Conservation (phyloP, 2,113 vertebrate genomes). For the Elaphurus davidianus region DNA sequence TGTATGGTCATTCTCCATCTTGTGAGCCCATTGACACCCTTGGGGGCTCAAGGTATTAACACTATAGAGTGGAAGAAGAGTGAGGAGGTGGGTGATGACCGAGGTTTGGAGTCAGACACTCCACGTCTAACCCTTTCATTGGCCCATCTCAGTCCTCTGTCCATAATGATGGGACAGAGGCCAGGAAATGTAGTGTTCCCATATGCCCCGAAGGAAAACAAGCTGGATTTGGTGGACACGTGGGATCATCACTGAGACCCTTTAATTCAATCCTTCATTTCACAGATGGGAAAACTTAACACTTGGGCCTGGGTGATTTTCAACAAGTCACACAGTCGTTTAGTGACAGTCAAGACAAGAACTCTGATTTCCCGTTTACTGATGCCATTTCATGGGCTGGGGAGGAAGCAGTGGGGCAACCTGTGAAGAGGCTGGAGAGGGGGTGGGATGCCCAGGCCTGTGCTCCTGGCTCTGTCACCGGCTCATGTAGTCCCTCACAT, state of each 20-base stretch:
- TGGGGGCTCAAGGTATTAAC: not conserved
- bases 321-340: not conserved
- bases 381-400: not conserved
- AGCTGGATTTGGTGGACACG: not conserved
- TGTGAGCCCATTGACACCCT: not conserved
- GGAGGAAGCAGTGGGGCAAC: not conserved
- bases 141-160: not conserved
- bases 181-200: not conserved
- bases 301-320: not conserved
- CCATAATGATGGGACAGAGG: not conserved
- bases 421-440: not conserved
- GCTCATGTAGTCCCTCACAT: not conserved
- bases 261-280: not conserved
- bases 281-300: not conserved
- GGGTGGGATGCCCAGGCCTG: too few relatives aligned
- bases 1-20: not conserved
- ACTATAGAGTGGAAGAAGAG: not conserved
- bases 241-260: not conserved
- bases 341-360: not conserved
- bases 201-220: not conserved
- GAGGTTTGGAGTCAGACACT: not conserved
- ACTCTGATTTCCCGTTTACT: not conserved
- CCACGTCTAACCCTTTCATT: too few relatives aligned
- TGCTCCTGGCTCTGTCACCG: not conserved
- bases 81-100: not conserved